Percentiles rank a stretch among this genome's conserved stretches.
Conservation (phyloP, 2,113 vertebrate species). For the Phycodurus eques region DNA sequence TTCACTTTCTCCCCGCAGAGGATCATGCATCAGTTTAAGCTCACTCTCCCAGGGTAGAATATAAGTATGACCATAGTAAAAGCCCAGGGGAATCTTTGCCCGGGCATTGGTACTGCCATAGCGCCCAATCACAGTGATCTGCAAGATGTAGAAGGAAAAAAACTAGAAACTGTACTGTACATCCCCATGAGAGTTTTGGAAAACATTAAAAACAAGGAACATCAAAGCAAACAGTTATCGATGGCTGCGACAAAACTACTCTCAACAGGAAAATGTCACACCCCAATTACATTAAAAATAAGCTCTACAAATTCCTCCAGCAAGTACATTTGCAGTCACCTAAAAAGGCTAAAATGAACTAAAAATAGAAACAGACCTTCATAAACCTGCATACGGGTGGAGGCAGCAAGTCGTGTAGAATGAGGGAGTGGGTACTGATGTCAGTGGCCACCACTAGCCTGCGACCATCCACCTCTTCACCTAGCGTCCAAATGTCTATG, state of each 20-base stretch:
- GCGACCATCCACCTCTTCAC: constrained; percentile 95
- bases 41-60: constrained; percentile 97
- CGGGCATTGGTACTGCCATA: constrained; percentile 98
- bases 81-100: constrained; percentile 95
- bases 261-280: neutral
- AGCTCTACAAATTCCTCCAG: neutral
- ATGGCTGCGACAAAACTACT: neutral
- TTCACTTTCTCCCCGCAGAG: constrained; percentile 88
- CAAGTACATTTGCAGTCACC: neutral
- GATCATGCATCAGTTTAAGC: constrained; percentile 93
- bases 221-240: neutral
- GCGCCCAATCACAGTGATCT: constrained; percentile 98
- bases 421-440: constrained; percentile 96
- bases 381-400: constrained; percentile 98
- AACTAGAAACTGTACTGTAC: neutral
- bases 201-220: neutral
- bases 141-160: neutral
- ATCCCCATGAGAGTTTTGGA: neutral
- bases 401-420: constrained; percentile 93
- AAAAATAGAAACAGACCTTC: constrained; percentile 79
- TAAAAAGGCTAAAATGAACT: neutral
- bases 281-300: neutral
- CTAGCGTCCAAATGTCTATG: constrained; percentile 98
- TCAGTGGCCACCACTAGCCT: constrained; percentile 94
- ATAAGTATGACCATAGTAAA: constrained; percentile 98